Base-by-base conservation (phyloP, 2,113 vertebrate genomes). In the Melanerpes formicivorus region DNA sequence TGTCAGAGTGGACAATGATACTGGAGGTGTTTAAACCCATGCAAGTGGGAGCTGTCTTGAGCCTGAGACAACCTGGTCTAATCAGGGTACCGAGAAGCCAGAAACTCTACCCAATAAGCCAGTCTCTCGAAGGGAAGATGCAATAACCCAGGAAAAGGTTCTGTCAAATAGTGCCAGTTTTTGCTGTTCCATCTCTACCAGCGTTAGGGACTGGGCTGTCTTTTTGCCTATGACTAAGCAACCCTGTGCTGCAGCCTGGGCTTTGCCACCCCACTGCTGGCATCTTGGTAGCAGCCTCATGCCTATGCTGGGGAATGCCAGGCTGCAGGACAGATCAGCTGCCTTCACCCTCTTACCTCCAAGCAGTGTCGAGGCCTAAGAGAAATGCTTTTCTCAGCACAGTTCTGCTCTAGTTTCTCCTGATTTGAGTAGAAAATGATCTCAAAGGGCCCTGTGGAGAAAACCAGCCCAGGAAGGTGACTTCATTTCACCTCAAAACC, bases 401-500 rank as follows among this genome's bases (percentile, higher is more conserved):
- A 40, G 78, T 93, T 91, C 85, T 93, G 93, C 83, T 96, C 89
- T 79, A 96, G 56, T 94, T 95, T 93, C 71, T 93, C 87, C 72
- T 17, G 17, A 14, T 80, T 91, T 84, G 75, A 87, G 94, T 90
- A 77, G 91, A 90, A 88, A 95, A 72, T 34, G 1, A 48, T 92
- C 84, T 94, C 40, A 0, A 50, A 67, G 70, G 90, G 79, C 76
- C 65, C 76, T 1, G 8, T 25, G 78, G 90, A 96, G 92, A 93
- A 87, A 92, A 93, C 2, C 79, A 86, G 75, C 87, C 76, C 88
- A 93, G 75, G 88, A 96, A 94, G 95, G 90, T 94, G 93, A 95
- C 96, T 95, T 80, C 73, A 12, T 74, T 90, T 95, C 95, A 91
- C 93, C 95, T 95, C 92, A 92, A 96, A 94, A 95, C 95, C 89